These are phyloP conservation scores for Drosophila lacicola DNA, from an alignment of 2,888 invertebrate genomes.

Conservation along the genomic window DNA sequence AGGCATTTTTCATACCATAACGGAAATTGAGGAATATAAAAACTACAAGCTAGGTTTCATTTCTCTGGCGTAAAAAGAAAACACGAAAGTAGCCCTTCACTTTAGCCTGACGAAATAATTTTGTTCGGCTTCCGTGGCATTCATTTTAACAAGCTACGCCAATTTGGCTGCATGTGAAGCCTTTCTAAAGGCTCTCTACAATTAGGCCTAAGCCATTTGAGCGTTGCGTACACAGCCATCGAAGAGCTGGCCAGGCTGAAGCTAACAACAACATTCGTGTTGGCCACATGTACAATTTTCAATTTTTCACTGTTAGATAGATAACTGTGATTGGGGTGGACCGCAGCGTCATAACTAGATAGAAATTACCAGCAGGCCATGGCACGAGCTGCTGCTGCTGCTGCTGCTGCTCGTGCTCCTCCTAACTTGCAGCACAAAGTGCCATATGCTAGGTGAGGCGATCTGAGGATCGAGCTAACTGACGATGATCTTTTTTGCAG, in stretches of 20 bases:
- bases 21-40: neutral
- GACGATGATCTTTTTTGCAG: conserved; percentile 44
- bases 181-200: conserved; percentile 47
- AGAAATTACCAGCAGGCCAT: conserved; percentile 64
- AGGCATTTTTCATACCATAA: too few species aligned
- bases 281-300: conserved; percentile 71
- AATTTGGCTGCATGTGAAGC: conserved; percentile 31
- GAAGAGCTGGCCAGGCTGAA: conserved; percentile 25
- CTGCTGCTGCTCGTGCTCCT: conserved; percentile 1
- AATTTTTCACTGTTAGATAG: conserved; percentile 78
- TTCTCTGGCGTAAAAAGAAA: neutral
- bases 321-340: conserved; percentile 71
- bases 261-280: conserved; percentile 16
- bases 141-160: conserved; percentile 35
- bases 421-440: conserved; percentile 28
- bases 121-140: conserved; percentile 51
- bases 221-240: conserved; percentile 47
- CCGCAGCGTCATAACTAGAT: conserved; percentile 70
- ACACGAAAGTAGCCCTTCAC: conserved; percentile 19
- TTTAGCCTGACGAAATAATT: conserved; percentile 21
- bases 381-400: conserved; percentile 57
- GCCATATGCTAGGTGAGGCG: conserved; percentile 47
- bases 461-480: conserved; percentile 9
- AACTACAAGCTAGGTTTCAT: neutral
- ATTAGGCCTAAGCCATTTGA: conserved; percentile 32